Conservation (phyloP, 2,113 vertebrate species). For the Tychaedon coryphoeus region DNA sequence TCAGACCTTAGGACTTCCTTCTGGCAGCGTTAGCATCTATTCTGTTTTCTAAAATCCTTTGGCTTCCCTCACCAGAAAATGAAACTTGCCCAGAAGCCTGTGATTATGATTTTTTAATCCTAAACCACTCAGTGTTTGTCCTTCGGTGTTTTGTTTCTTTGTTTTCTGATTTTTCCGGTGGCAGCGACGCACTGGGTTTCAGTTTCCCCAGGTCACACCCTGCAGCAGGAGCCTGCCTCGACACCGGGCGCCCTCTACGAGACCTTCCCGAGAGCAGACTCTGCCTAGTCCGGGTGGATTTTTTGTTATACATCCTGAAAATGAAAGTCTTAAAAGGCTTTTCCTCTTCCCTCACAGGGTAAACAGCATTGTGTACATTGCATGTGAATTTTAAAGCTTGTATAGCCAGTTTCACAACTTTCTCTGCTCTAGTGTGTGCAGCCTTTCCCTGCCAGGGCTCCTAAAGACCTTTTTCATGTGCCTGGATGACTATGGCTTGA, state of each 20-base stretch:
- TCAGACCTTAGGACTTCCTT: neutral
- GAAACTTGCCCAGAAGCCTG: neutral
- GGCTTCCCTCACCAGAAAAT: neutral
- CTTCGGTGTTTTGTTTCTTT: neutral
- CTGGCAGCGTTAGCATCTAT: neutral
- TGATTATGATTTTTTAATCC: neutral
- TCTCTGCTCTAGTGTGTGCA: neutral
- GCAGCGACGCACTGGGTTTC: accelerated
- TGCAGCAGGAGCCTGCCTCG: accelerated
- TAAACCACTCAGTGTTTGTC: neutral
- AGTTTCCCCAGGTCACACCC: neutral
- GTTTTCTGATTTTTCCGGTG: neutral
- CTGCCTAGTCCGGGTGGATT: neutral
- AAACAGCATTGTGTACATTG: neutral
- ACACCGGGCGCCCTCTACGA: accelerated
- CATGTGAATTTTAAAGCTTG: neutral
- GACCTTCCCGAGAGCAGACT: neutral
- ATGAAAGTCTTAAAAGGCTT: neutral
- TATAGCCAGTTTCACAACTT: neutral
- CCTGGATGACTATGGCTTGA: neutral
- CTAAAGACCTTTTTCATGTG: neutral
- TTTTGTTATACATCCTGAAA: neutral
- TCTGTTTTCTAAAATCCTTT: neutral
- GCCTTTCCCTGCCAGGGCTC: neutral
- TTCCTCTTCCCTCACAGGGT: neutral